These are phyloP conservation scores for Corythaeola cristata DNA, from an alignment of 2,113 vertebrate species.

Conservation along the genomic window DNA sequence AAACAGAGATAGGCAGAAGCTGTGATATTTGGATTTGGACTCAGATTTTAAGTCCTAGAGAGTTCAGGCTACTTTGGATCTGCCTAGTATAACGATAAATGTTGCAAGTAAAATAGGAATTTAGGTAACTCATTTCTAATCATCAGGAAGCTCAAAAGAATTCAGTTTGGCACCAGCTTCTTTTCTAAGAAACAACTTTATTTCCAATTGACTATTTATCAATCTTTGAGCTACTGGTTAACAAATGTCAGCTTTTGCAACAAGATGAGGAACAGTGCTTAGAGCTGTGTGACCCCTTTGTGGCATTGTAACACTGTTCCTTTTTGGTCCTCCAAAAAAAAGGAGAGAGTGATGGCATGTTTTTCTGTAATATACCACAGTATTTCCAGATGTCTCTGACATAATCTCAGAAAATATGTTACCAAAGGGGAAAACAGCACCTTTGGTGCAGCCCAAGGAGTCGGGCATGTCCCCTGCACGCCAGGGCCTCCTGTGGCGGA, in stretches of 20 bases:
- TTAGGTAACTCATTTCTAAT: background rate
- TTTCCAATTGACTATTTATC: background rate
- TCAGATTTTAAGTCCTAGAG: background rate
- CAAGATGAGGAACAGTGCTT: background rate
- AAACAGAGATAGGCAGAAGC: background rate
- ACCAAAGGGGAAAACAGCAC: background rate
- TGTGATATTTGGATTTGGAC: background rate
- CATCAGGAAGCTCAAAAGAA: background rate
- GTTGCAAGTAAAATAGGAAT: background rate
- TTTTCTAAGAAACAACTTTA: background rate
- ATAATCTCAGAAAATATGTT: accelerated
- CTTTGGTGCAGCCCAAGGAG: background rate
- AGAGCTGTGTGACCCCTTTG: background rate
- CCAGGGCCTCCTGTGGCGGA: background rate
- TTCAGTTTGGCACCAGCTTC: background rate
- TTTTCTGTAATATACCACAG: background rate
- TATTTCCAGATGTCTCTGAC: background rate
- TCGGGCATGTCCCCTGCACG: accelerated
- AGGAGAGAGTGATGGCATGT: no score
- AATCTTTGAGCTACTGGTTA: background rate
- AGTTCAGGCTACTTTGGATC: background rate
- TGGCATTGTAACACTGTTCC: background rate
- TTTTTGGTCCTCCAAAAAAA: background rate
- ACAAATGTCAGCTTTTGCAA: background rate
- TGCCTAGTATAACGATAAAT: background rate